Conservation (phyloP, 1,140 invertebrate genomes). For the Drosophila tropicalis region DNA sequence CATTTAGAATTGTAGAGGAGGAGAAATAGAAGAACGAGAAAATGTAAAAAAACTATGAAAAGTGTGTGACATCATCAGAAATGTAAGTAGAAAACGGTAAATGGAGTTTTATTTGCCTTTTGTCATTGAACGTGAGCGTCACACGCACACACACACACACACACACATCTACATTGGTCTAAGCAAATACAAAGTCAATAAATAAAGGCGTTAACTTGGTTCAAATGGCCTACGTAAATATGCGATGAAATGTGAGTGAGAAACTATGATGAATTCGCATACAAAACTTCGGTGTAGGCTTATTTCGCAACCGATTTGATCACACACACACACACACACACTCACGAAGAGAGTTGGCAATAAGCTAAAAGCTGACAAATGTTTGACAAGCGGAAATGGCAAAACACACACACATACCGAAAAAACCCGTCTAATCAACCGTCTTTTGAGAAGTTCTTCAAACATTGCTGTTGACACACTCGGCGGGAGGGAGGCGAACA, state of each 20-base stretch:
- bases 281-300: conserved; percentile 60
- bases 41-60: not conserved
- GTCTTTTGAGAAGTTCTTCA: conserved; percentile 9
- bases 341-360: conserved; percentile 53
- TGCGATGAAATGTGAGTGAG: conserved; percentile 72
- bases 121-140: conserved; percentile 63
- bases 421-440: conserved; percentile 24
- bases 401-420: conserved; percentile 36
- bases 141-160: conserved; percentile 39
- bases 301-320: conserved; percentile 58
- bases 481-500: not conserved
- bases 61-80: conserved; percentile 68
- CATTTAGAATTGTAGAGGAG: not conserved
- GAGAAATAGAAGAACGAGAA: not conserved
- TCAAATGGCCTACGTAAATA: conserved; percentile 78
- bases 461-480: not conserved
- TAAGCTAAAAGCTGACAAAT: conserved; percentile 80
- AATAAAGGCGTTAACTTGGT: conserved; percentile 78
- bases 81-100: conserved; percentile 64
- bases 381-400: conserved; percentile 79
- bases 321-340: conserved; percentile 32
- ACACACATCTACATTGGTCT: conserved; percentile 39
- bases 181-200: conserved; percentile 74
- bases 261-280: conserved; percentile 44
- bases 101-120: conserved; percentile 74